phyloP scores from a whole-genome alignment of 2,797 vertebrate species.

The Catharus ustulatus region DNA sequence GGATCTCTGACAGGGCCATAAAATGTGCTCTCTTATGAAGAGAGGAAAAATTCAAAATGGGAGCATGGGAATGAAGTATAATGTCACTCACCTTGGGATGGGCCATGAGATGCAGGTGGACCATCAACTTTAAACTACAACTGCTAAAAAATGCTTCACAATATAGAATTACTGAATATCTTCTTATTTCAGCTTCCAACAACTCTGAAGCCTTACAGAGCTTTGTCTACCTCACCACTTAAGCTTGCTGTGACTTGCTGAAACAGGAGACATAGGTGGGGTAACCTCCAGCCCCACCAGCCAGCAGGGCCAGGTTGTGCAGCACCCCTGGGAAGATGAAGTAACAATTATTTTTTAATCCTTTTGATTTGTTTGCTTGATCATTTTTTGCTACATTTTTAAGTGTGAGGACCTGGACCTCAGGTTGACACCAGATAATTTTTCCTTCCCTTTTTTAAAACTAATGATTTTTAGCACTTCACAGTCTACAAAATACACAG shows the following conservation, averaged over 20 bases:
- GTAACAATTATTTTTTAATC: not conserved
- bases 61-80: not conserved
- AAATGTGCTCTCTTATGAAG: not conserved
- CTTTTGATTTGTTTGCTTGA: not conserved
- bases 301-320: not conserved
- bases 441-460: not conserved
- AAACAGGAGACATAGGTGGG: not conserved
- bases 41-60: not conserved
- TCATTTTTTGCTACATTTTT: not conserved
- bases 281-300: not conserved
- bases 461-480: not conserved
- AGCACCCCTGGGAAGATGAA: not conserved
- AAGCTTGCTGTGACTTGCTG: not conserved
- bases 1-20: not conserved
- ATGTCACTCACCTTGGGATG: not conserved
- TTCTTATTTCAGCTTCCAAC: not conserved
- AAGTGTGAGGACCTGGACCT: not conserved
- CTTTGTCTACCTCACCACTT: not conserved
- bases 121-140: not conserved
- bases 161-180: not conserved
- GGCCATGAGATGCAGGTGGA: not conserved
- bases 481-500: not conserved
- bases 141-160: not conserved
- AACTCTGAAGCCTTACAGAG: not conserved
- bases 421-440: not conserved